Evolutionary conservation across 2,113 vertebrate genomes (phyloP).

Genomic region (Brachypodius melanocephalos): DNA sequence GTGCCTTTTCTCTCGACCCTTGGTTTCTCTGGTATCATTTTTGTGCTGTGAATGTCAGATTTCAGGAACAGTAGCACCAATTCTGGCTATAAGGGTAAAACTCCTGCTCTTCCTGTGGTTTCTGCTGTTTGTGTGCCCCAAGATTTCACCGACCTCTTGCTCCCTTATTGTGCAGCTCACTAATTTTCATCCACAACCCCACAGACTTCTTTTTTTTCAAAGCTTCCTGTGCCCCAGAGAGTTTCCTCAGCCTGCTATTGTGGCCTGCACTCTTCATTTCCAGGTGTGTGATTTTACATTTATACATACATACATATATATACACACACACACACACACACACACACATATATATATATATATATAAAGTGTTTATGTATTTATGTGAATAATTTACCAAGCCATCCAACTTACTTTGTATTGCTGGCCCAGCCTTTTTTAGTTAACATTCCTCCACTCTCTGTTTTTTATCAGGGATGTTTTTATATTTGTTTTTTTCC

Average conservation of each 20-base stretch:
- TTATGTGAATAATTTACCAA: neutral
- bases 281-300: neutral
- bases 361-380: too few relatives aligned
- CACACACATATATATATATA: too few relatives aligned
- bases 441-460: neutral
- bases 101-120: neutral
- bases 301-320: too few relatives aligned
- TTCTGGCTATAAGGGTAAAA: neutral
- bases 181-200: neutral
- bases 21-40: neutral
- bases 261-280: neutral
- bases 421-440: neutral
- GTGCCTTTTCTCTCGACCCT: neutral
- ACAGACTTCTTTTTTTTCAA: neutral
- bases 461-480: neutral
- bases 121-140: neutral
- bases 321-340: too few relatives aligned
- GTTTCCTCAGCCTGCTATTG: neutral
- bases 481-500: neutral
- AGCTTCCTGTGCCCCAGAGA: accelerated
- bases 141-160: neutral
- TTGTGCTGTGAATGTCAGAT: neutral
- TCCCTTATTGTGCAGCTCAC: neutral
- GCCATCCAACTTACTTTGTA: neutral
- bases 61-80: neutral